Evolutionary conservation across 2,113 vertebrate species (phyloP).

Genomic region (Ia io): DNA sequence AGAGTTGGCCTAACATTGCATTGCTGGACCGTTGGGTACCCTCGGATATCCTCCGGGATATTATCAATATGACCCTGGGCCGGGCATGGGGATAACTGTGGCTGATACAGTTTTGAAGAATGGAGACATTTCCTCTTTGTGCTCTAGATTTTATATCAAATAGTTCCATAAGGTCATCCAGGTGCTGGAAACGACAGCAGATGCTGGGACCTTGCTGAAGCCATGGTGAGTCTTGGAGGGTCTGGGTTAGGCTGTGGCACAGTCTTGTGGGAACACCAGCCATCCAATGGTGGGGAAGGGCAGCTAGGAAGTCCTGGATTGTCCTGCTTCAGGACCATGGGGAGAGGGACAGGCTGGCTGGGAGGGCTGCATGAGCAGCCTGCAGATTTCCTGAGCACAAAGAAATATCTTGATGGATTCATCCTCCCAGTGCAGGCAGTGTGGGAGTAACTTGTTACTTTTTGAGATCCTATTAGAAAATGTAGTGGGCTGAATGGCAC

Average conservation of each 20-base stretch:
- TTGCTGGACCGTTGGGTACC: fast-evolving
- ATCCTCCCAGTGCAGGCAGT: background rate
- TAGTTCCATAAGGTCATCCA: background rate
- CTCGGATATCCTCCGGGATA: background rate
- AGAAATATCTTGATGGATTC: no score
- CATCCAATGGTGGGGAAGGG: background rate
- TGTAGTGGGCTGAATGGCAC: background rate
- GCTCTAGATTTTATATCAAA: background rate
- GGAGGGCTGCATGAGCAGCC: no score
- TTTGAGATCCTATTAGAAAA: background rate
- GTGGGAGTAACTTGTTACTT: fast-evolving
- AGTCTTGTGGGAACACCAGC: fast-evolving
- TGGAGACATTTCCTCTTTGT: background rate
- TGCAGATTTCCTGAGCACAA: background rate
- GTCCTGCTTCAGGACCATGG: background rate
- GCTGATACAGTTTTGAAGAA: no score
- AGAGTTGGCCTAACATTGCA: fast-evolving
- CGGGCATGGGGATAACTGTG: background rate
- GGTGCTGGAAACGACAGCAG: background rate
- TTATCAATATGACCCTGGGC: fast-evolving
- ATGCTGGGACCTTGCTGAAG: background rate
- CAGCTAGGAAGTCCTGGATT: no score
- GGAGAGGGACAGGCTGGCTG: background rate
- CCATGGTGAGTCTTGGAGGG: background rate
- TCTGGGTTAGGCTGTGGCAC: background rate